Evolutionary conservation across 2,888 invertebrate genomes (phyloP).

Genomic region (Apomyelois bistriatella): DNA sequence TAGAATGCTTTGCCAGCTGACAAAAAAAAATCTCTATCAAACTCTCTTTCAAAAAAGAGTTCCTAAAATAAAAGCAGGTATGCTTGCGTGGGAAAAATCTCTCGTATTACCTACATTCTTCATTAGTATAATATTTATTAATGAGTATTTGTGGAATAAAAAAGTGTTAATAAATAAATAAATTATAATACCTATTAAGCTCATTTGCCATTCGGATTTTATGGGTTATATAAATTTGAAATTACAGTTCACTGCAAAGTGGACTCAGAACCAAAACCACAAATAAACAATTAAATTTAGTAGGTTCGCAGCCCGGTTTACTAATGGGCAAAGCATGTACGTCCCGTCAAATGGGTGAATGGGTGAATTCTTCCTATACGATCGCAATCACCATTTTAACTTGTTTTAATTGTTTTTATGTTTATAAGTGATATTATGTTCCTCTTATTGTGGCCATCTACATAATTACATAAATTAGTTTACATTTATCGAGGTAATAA

Average conservation of each 20-base stretch:
- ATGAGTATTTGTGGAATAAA: too few species aligned
- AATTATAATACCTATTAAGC: too few species aligned
- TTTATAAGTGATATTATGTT: slow-evolving; percentile 31
- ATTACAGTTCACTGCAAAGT: not conserved
- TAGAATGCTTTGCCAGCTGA: too few species aligned
- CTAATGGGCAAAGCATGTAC: slow-evolving; percentile 78
- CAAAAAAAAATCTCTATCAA: too few species aligned
- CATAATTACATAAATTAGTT: slow-evolving; percentile 20
- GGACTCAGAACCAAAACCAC: slow-evolving; percentile 24
- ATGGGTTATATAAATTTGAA: not conserved
- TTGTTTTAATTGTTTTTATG: slow-evolving; percentile 46
- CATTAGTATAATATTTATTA: too few species aligned
- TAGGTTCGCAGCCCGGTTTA: slow-evolving; percentile 39
- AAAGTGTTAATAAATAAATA: too few species aligned
- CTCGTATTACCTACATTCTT: too few species aligned
- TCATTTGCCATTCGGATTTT: not conserved
- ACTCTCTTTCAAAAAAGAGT: too few species aligned
- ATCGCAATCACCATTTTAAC: slow-evolving; percentile 45
- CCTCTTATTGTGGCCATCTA: slow-evolving; percentile 7
- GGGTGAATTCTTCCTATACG: slow-evolving; percentile 42
- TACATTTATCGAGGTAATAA: slow-evolving; percentile 15
- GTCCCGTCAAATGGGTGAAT: slow-evolving; percentile 42
- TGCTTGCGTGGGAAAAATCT: too few species aligned
- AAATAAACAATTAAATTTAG: slow-evolving; percentile 74
- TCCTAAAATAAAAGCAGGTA: too few species aligned